These are phyloP conservation scores for Ostrea edulis DNA, from an alignment of 1,140 invertebrate species.

Conservation along the genomic window DNA sequence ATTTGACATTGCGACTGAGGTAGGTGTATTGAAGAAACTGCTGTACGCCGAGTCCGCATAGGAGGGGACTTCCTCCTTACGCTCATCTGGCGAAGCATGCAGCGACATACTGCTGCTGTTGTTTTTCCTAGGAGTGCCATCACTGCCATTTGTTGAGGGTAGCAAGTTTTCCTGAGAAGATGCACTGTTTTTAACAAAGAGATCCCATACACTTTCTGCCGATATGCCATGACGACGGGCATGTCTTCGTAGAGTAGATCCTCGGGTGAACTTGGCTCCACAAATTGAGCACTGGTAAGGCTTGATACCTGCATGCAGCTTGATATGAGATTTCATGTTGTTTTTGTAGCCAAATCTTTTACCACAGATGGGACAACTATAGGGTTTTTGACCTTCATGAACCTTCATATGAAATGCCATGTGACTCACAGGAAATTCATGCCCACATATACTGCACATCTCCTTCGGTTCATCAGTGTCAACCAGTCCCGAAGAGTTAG, in stretches of 20 bases:
- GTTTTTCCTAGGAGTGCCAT: constrained; percentile 41
- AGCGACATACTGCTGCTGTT: constrained; percentile 21
- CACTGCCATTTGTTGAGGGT: constrained; percentile 47
- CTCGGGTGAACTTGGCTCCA: constrained; percentile 77
- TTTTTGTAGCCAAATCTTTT: constrained; percentile 83
- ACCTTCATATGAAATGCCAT: constrained; percentile 81
- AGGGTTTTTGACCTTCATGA: constrained; percentile 79
- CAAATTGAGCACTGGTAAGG: constrained; percentile 82
- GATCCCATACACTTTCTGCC: constrained; percentile 70
- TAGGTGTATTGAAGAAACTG: constrained; percentile 51
- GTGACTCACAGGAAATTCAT: constrained; percentile 71
- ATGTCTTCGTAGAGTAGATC: constrained; percentile 73
- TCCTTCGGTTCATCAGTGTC: constrained; percentile 67
- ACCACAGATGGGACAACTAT: constrained; percentile 82
- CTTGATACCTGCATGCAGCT: constrained; percentile 81
- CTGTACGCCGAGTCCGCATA: constrained; percentile 50
- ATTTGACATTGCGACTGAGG: constrained; percentile 58
- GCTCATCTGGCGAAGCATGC: constrained; percentile 45
- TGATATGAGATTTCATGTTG: constrained; percentile 82
- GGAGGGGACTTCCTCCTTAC: constrained; percentile 50
- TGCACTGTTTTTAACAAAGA: constrained; percentile 64
- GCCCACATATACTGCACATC: constrained; percentile 72
- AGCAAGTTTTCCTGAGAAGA: constrained; percentile 45
- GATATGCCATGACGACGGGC: constrained; percentile 73
- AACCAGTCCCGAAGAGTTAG: constrained; percentile 26